These are phyloP conservation scores for Ceratothoa steindachneri DNA, from an alignment of 2,888 invertebrate species.

Conservation along the genomic window DNA sequence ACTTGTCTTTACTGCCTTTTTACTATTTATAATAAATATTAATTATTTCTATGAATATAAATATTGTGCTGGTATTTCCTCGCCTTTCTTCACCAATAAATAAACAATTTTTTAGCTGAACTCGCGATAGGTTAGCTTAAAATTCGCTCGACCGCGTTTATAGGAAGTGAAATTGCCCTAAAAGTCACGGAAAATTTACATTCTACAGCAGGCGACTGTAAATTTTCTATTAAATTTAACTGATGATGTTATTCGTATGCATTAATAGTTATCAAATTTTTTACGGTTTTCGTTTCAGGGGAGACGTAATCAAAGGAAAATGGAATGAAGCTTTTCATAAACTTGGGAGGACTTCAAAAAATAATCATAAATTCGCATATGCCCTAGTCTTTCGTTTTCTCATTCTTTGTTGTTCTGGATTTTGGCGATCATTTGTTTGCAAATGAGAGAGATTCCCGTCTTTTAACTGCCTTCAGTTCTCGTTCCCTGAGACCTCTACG, in stretches of 20 bases:
- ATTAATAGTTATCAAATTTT: background rate
- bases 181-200: too few relatives aligned
- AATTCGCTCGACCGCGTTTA: too few relatives aligned
- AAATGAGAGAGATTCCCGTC: constrained; percentile 6
- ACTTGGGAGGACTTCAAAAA: background rate
- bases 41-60: too few relatives aligned
- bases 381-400: background rate
- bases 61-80: too few relatives aligned
- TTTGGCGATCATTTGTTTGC: constrained; percentile 2
- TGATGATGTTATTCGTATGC: background rate
- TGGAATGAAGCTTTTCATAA: background rate
- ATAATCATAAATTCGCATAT: background rate
- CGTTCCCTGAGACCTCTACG: background rate
- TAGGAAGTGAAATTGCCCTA: too few relatives aligned
- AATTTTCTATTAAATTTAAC: background rate
- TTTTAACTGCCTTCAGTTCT: background rate
- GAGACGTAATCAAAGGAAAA: background rate
- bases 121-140: too few relatives aligned
- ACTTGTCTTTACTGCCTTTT: too few relatives aligned
- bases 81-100: too few relatives aligned
- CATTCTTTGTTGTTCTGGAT: background rate
- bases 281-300: background rate
- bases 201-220: background rate
- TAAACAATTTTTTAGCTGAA: too few relatives aligned
- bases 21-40: too few relatives aligned